phyloP scores from a whole-genome alignment of 2,888 invertebrate genomes.

The Cephus rjabovi region DNA sequence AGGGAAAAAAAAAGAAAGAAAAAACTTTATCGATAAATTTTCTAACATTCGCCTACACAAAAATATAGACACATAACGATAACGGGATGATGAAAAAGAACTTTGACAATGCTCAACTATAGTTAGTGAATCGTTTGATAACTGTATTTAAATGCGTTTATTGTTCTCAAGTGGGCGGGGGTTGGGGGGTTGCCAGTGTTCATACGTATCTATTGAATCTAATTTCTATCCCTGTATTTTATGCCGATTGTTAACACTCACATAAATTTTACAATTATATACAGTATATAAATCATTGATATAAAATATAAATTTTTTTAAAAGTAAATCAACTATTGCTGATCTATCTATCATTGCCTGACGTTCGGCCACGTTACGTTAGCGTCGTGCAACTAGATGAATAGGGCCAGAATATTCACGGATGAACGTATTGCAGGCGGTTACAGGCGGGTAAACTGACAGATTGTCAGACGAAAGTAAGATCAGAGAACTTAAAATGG shows the following conservation, averaged over 20 bases:
- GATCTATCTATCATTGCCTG: constrained; percentile 18
- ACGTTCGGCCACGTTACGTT: constrained; percentile 10
- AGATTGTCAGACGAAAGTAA: neutral
- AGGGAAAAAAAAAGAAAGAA: neutral
- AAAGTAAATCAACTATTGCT: constrained; percentile 20
- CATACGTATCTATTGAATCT: constrained; percentile 28
- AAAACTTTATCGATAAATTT: neutral
- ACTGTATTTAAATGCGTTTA: constrained; percentile 10
- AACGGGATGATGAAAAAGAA: constrained; percentile 14
- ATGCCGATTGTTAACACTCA: constrained; percentile 38
- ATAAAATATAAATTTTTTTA: constrained; percentile 22
- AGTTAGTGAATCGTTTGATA: constrained; percentile 42
- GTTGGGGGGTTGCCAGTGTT: constrained; percentile 14
- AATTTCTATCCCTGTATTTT: constrained; percentile 32
- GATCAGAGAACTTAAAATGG: neutral
- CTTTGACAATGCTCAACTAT: constrained; percentile 44
- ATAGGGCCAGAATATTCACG: neutral
- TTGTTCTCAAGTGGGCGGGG: constrained; percentile 6
- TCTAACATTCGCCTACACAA: neutral
- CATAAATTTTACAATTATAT: constrained; percentile 41
- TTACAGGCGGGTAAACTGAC: neutral
- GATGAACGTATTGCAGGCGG: neutral
- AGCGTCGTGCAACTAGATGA: neutral
- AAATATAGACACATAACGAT: constrained; percentile 37
- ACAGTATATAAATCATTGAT: constrained; percentile 31